Evolutionary conservation across 92 coral and sea anemone genomes (phyloP), one percentile per base, ranked within the genome.

Genomic region (Zoanthus sociatus): DNA sequence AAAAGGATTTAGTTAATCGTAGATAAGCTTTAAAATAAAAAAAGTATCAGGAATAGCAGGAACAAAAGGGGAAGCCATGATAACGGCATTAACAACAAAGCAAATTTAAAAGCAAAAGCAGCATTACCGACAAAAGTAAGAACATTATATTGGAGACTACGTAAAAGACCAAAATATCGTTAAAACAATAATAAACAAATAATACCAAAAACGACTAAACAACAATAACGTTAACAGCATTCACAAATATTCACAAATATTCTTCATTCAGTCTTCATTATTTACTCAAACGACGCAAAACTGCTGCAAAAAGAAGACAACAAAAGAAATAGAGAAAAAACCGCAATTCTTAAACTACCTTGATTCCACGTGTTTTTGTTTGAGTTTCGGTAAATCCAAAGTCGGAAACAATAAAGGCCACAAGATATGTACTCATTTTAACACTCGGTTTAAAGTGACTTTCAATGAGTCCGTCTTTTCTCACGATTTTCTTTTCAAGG

Each of bases 381-480:
- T 71, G 88, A 0, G 94, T 84, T 44, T 92, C 94, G 37, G 89
- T 94, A 93, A 82, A 84, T 17, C 86, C 92, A 88, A 95, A 95
- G 71, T 95, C 98, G 8, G 89, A 84, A 21, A 93, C 96, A 55
- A 93, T 87, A 69, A 95, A 95, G 8, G 95, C 94, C 77, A 95
- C 78, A 4, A 90, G 87, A 58, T 93, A 93, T 1, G 98, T 92
- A 88, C 95, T 93, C 98, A 95, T 95, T 48, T 86, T 91, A 4
- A 94, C 94, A 15, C 90, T 93, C 44, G 71, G 86, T 64, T 76
- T 20, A 73, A 93, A 95, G 79, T 87, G 93, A 76, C 93, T 93
- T 44, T 90, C 90, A 60, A 90, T 37, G n/a, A 90, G 90, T 63
- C 90, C 96, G 42, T 93, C 90, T 84, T 61, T 84, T 32, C 87